Evolutionary conservation across 2,113 vertebrate species (phyloP), one percentile per base, ranked within the genome.

Genomic region (Oophaga pumilio): DNA sequence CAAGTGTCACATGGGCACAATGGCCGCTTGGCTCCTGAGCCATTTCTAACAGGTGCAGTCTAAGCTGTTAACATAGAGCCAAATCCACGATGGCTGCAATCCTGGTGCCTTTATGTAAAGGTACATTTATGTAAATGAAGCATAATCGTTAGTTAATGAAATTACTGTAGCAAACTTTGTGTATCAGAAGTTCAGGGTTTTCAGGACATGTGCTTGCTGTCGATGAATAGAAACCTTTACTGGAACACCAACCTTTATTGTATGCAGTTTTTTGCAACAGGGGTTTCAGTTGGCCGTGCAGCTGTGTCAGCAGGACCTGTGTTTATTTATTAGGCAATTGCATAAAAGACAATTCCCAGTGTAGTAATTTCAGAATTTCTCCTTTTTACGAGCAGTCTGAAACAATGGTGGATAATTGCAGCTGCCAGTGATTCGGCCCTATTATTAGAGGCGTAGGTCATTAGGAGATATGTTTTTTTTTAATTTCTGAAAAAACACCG

Each of bases 1-100:
- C 49, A 57, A 28, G n/a, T 24, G 77, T 80, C 9, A 28, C 53
- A 59, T 43, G 24, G 56, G 76, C 76, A 57, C 76, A 57, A 56
- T 56, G 76, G 76, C 52, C 6, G n/a, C 49, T 76, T 76, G 73
- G 73, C 73, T 76, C 73, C 73, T 50, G 13, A 76, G 52, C 18
- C 73, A 13, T 52, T 76, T 52, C 73, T 13, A 76, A 43, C 73
- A 76, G 73, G 73, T 76, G 73, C 49, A 22, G 1, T 0, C 2
- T 50, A 76, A 76, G 69, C 69, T 15, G 26, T 26, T 73, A 14
- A 43, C 69, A 43, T 18, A 20, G 28, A 73, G 69, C 69, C 69
- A 73, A 73, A 43, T 73, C 69, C 28, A 33, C 17, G 24, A 14
- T 28, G 68, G 68, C 26, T 17, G 68, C 33, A 6, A 14, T 49